Conservation (phyloP, 2,113 vertebrate species). For the Herpailurus yagouaroundi region DNA sequence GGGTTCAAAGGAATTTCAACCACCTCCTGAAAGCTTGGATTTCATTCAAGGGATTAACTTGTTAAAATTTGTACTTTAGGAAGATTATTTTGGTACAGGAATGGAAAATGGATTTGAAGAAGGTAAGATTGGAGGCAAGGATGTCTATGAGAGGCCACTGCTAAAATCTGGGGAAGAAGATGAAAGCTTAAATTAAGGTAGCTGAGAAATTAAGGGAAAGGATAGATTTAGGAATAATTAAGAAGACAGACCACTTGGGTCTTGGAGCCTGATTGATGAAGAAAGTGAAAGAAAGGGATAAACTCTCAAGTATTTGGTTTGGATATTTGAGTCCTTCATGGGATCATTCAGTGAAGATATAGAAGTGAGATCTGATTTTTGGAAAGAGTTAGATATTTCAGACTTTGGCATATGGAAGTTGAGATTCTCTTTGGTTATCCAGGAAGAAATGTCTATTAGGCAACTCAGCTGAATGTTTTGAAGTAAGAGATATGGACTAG, state of each 20-base stretch:
- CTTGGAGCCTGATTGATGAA: neutral
- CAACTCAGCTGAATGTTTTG: neutral
- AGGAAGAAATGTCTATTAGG: neutral
- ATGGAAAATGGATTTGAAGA: constrained; percentile 34
- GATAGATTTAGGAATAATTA: neutral
- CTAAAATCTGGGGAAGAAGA: neutral
- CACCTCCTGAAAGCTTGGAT: neutral
- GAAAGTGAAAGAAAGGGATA: neutral
- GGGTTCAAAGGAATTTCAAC: neutral
- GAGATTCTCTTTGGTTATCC: neutral
- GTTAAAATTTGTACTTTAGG: constrained; percentile 4
- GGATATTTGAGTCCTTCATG: neutral
- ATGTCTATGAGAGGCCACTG: neutral
- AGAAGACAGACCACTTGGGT: neutral
- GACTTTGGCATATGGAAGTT: neutral
- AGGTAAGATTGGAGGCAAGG: neutral
- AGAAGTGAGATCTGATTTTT: neutral
- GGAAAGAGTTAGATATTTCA: neutral
- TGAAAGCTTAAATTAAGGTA: neutral
- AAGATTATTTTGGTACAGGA: neutral
- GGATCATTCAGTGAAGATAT: neutral
- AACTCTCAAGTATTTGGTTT: neutral
- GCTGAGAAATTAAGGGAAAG: neutral
- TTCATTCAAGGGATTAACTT: neutral
- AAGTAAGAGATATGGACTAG: neutral